Percentiles rank a stretch among this genome's conserved stretches.
Evolutionary conservation across 2,888 invertebrate genomes (phyloP).

Genomic region (Leucophenga montana): DNA sequence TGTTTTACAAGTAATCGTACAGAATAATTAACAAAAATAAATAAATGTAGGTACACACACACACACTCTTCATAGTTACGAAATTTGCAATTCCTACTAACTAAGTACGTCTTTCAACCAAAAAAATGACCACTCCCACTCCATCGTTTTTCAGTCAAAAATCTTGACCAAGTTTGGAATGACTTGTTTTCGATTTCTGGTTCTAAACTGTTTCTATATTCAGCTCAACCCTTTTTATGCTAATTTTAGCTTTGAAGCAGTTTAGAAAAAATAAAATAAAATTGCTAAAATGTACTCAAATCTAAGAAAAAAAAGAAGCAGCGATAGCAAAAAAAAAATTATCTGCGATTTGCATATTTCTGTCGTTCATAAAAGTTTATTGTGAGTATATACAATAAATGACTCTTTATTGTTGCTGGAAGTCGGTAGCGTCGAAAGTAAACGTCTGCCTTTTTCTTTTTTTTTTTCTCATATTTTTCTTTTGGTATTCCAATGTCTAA

Average conservation of each 20-base stretch:
- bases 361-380: slow-evolving; percentile 64
- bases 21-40: too few species aligned
- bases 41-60: too few species aligned
- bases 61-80: too few species aligned
- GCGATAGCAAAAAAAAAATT: neutral
- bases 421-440: slow-evolving; percentile 1
- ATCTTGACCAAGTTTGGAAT: neutral
- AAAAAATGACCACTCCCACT: too few species aligned
- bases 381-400: neutral
- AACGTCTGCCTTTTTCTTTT: neutral
- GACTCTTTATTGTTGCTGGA: neutral
- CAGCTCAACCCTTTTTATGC: slow-evolving; percentile 66
- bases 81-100: too few species aligned
- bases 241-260: slow-evolving; percentile 58
- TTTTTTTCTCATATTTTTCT: slow-evolving; percentile 1
- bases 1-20: too few species aligned
- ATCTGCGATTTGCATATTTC: slow-evolving; percentile 59
- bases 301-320: slow-evolving; percentile 13
- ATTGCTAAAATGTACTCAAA: slow-evolving; percentile 33
- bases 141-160: too few species aligned
- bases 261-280: slow-evolving; percentile 60
- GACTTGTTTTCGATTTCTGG: neutral
- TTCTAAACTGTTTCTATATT: neutral
- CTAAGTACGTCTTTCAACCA: too few species aligned
- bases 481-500: neutral